These are phyloP conservation scores for Gopherus evgoodei DNA, from an alignment of 2,113 vertebrate genomes.

Conservation along the genomic window DNA sequence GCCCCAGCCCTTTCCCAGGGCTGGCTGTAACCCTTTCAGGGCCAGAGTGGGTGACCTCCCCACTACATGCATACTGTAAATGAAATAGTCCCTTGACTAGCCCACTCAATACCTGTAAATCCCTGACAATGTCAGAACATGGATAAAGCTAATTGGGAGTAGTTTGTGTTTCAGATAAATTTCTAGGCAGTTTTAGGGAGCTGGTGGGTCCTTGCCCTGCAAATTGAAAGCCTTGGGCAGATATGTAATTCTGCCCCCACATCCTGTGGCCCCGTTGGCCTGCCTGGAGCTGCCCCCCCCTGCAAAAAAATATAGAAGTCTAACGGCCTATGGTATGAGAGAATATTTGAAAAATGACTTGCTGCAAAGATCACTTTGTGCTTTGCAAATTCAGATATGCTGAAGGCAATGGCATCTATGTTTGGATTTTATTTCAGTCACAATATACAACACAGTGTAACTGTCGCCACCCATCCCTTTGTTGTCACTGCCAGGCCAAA, in stretches of 20 bases:
- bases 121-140: not conserved
- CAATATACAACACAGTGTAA: not conserved
- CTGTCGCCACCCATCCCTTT: not conserved
- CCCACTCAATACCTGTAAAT: not conserved
- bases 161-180: slow-evolving; percentile 24
- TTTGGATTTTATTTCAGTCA: not conserved
- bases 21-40: no score
- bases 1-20: no score
- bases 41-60: no score
- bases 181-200: not conserved
- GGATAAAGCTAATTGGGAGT: not conserved
- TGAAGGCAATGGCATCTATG: not conserved
- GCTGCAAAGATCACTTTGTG: accelerated
- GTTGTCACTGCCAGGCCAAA: not conserved
- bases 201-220: no score
- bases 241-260: no score
- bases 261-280: no score
- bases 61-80: not conserved
- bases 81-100: not conserved
- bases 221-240: no score
- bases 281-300: no score
- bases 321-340: not conserved
- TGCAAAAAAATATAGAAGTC: no score
- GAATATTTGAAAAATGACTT: slow-evolving; percentile 13
- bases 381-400: not conserved